Base-by-base conservation (phyloP, 2,113 vertebrate species). In the Synchiropus splendidus region DNA sequence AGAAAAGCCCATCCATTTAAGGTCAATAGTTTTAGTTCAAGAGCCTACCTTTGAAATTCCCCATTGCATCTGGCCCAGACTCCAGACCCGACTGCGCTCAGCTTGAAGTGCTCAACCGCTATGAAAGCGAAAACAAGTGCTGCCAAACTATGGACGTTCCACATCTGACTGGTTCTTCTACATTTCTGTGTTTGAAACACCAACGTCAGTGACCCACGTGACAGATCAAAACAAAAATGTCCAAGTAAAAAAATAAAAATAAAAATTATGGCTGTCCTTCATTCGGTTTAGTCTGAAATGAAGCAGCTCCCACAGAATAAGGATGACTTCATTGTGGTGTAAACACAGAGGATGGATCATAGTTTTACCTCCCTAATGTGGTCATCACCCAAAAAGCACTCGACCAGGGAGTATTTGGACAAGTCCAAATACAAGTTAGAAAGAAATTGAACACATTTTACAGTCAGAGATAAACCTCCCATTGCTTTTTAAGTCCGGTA, bases 1-100 rank as follows among this genome's bases (percentile, higher is more conserved):
- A 62, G 60, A 58, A 27, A 50, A 18, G 33, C 11, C 41, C 45
- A 43, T 6, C 14, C 33, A 16, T 9, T 6, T 31, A 16, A 43
- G 12, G 9, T 16, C 11, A 43, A 32, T 40, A n/a, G n/a, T n/a
- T n/a, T n/a, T n/a, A n/a, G n/a, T n/a, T n/a, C n/a, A n/a, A n/a
- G n/a, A n/a, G n/a, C 74, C 44, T 66, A 73, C 74, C 72, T 76
- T 41, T 78, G 48, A 68, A 72, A 61, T 74, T 60, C 36, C 56
- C 66, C 64, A 73, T 80, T 55, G 42, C 41, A 44, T 49, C 36
- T 31, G 48, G 31, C 56, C 50, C 41, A 48, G 30, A 47, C 48
- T 38, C 31, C 14, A 18, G 55, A 67, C 39, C 40, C 42, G 45
- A 31, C 39, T 51, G 45, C 12, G 51, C 16, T 62, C 12, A 21